These are phyloP conservation scores for Drosophila recens DNA, from an alignment of 2,888 invertebrate species.

Conservation along the genomic window DNA sequence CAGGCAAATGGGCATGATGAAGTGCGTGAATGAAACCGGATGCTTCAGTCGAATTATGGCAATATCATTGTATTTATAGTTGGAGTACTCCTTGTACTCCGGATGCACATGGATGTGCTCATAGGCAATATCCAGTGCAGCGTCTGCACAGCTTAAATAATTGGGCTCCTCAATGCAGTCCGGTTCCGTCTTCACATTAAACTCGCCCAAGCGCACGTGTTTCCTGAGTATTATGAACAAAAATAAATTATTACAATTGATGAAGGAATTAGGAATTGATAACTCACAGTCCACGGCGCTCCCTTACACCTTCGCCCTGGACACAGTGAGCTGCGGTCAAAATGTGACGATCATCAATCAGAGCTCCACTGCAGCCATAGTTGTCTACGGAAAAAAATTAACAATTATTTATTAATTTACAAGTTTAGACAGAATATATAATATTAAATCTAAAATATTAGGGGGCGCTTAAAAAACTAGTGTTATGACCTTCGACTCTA, in stretches of 20 bases:
- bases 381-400: slow-evolving; percentile 78
- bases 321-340: slow-evolving; percentile 89
- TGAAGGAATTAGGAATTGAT: too few relatives aligned
- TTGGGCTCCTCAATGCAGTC: slow-evolving; percentile 87
- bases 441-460: too few relatives aligned
- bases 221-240: slow-evolving; percentile 79
- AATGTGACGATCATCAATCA: slow-evolving; percentile 87
- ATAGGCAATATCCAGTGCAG: slow-evolving; percentile 88
- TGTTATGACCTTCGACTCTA: too few relatives aligned
- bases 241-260: too few relatives aligned
- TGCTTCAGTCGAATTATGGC: slow-evolving; percentile 85
- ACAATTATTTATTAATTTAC: too few relatives aligned
- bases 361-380: slow-evolving; percentile 88
- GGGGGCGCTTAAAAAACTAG: too few relatives aligned
- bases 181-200: slow-evolving; percentile 87
- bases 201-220: slow-evolving; percentile 88
- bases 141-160: slow-evolving; percentile 87
- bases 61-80: slow-evolving; percentile 87
- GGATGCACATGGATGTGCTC: slow-evolving; percentile 89
- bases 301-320: slow-evolving; percentile 85
- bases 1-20: slow-evolving; percentile 88
- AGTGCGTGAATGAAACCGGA: slow-evolving; percentile 85
- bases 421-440: too few relatives aligned
- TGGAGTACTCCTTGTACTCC: slow-evolving; percentile 86
- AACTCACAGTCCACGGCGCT: slow-evolving; percentile 87